A percentile compares a stretch with the other conserved stretches of the same genome.
Conservation (phyloP, 1,140 invertebrate species). For the Trichoplusia ni region DNA sequence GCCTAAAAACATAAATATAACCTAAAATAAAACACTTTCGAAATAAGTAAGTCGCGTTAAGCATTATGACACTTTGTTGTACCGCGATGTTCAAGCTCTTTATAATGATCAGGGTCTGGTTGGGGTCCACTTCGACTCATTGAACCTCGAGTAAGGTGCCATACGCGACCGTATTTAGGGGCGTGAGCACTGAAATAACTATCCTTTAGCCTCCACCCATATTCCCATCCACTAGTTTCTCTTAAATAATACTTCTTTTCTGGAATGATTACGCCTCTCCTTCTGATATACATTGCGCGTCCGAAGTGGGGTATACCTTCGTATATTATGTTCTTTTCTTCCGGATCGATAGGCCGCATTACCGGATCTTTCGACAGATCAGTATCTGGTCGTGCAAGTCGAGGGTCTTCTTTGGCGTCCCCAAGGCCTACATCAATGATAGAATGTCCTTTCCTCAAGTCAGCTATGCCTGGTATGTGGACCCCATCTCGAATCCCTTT, state of each 20-base stretch:
- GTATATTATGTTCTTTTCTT: conserved; percentile 40
- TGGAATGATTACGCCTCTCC: conserved; percentile 30
- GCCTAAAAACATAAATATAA: conserved; percentile 3
- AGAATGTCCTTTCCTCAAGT: conserved; percentile 42
- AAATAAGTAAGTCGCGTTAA: conserved; percentile 13
- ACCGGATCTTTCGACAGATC: conserved; percentile 40
- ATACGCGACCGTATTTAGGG: conserved; percentile 27
- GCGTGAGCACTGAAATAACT: conserved; percentile 32
- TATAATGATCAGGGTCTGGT: conserved; percentile 49
- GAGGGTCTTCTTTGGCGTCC: conserved; percentile 44
- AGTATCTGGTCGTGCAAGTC: conserved; percentile 37
- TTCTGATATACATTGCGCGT: conserved; percentile 37
- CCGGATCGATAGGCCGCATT: conserved; percentile 43
- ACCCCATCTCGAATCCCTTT: conserved; percentile 33
- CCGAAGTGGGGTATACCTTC: conserved; percentile 44
- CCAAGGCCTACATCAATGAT: conserved; percentile 44
- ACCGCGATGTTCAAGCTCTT: background rate
- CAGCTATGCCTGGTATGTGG: conserved; percentile 27
- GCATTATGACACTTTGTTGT: conserved; percentile 26
- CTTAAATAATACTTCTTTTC: conserved; percentile 47
- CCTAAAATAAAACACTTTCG: conserved; percentile 3
- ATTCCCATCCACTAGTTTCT: conserved; percentile 37
- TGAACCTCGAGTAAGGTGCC: conserved; percentile 29
- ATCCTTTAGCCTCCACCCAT: conserved; percentile 46
- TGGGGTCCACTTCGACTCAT: conserved; percentile 44